Conservation (phyloP, 2,113 vertebrate species). For the Rhinolophus ferrumequinum region DNA sequence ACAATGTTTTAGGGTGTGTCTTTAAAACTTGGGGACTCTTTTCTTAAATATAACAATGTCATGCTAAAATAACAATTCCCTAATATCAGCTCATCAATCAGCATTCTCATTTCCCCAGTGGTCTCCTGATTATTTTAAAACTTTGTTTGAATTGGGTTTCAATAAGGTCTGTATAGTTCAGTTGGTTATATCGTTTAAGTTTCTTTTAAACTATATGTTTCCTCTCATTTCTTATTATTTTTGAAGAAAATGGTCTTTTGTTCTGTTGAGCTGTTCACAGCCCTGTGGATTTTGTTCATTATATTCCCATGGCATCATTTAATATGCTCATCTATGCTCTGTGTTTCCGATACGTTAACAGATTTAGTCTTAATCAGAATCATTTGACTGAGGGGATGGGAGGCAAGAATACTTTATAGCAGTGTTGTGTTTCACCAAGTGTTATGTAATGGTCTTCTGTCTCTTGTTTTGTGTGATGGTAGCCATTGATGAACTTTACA, state of each 20-base stretch:
- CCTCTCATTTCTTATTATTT: background rate
- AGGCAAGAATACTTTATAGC: background rate
- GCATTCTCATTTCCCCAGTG: background rate
- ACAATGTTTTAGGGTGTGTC: background rate
- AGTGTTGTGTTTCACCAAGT: background rate
- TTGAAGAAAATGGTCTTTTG: slow-evolving; percentile 46
- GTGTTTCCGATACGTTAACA: background rate
- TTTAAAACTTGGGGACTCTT: background rate
- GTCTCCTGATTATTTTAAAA: slow-evolving; percentile 31
- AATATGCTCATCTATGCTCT: background rate
- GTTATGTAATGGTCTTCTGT: background rate
- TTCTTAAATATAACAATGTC: background rate
- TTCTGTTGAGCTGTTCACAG: background rate
- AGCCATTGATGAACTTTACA: slow-evolving; percentile 4
- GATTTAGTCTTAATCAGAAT: slow-evolving; percentile 22
- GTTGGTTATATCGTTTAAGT: background rate
- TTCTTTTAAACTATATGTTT: slow-evolving; percentile 33
- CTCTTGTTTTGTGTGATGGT: background rate
- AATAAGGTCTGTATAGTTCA: slow-evolving; percentile 3
- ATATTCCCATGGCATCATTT: background rate
- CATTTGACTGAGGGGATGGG: background rate
- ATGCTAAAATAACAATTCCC: background rate
- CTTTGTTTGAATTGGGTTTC: slow-evolving; percentile 20
- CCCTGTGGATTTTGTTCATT: background rate
- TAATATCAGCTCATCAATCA: background rate